Conservation (phyloP, 1,140 invertebrate species). For the Pygmarrhopalites habei region DNA sequence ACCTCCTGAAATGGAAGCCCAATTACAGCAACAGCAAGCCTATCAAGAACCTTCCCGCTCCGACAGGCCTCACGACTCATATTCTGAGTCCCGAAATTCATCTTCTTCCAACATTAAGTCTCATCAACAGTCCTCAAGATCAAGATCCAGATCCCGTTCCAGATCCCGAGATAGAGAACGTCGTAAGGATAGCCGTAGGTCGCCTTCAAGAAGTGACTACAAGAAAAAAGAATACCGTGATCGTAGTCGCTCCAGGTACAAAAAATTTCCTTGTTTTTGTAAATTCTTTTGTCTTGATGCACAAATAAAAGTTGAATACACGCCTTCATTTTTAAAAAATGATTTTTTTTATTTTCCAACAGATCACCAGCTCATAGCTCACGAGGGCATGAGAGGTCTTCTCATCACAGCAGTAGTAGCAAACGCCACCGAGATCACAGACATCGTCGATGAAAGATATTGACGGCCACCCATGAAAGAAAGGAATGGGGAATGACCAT, state of each 20-base stretch:
- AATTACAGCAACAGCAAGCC: not conserved
- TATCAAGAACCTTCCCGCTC: not conserved
- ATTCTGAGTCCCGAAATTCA: not conserved
- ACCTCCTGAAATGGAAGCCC: not conserved
- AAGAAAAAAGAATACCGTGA: not conserved
- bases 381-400: not conserved
- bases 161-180: not conserved
- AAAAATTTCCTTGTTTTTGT: too few relatives aligned
- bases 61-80: not conserved
- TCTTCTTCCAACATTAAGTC: not conserved
- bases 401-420: not conserved
- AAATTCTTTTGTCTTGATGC: too few relatives aligned
- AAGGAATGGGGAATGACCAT: not conserved
- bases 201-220: not conserved
- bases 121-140: constrained; percentile 15
- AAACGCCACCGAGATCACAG: not conserved
- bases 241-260: constrained; percentile 9
- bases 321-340: too few relatives aligned
- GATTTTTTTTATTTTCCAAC: too few relatives aligned
- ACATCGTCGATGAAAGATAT: too few relatives aligned
- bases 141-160: constrained; percentile 19
- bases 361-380: too few relatives aligned
- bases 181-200: not conserved
- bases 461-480: too few relatives aligned
- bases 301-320: too few relatives aligned